phyloP scores from a whole-genome alignment of 2,888 invertebrate species.

The Drosophila pegasa region DNA sequence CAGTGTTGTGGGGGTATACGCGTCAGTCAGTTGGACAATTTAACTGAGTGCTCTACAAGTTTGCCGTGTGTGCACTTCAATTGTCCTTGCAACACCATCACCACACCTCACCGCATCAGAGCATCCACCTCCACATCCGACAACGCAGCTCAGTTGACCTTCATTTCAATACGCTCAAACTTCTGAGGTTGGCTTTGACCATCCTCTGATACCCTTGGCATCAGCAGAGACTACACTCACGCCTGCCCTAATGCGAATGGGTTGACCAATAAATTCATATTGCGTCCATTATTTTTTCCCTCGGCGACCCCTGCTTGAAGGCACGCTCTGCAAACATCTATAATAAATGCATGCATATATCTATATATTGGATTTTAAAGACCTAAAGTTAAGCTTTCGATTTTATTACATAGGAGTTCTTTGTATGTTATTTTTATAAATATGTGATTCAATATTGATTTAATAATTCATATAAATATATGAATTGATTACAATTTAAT shows the following conservation, averaged over 20 bases:
- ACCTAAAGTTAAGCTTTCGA: background rate
- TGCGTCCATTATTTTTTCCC: background rate
- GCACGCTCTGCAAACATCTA: background rate
- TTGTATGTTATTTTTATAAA: background rate
- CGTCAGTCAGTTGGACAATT: constrained; percentile 71
- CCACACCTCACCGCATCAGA: constrained; percentile 21
- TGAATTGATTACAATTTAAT: too few species aligned
- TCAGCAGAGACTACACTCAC: background rate
- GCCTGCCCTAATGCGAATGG: constrained; percentile 43
- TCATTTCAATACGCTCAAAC: constrained; percentile 7
- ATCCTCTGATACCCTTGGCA: constrained; percentile 4
- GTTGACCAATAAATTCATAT: constrained; percentile 7
- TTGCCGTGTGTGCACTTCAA: constrained; percentile 46
- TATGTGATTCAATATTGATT: background rate
- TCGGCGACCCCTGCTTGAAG: background rate
- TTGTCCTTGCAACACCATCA: constrained; percentile 64
- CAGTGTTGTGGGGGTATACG: constrained; percentile 18
- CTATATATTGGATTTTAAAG: background rate
- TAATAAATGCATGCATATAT: background rate
- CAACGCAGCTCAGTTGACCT: constrained; percentile 49
- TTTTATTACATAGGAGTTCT: background rate
- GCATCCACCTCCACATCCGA: constrained; percentile 57
- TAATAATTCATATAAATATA: too few species aligned
- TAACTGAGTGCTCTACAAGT: constrained; percentile 68
- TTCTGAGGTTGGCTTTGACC: constrained; percentile 23